Conservation (phyloP, 1,140 invertebrate genomes). For the Pseudomyrmex sp. region DNA sequence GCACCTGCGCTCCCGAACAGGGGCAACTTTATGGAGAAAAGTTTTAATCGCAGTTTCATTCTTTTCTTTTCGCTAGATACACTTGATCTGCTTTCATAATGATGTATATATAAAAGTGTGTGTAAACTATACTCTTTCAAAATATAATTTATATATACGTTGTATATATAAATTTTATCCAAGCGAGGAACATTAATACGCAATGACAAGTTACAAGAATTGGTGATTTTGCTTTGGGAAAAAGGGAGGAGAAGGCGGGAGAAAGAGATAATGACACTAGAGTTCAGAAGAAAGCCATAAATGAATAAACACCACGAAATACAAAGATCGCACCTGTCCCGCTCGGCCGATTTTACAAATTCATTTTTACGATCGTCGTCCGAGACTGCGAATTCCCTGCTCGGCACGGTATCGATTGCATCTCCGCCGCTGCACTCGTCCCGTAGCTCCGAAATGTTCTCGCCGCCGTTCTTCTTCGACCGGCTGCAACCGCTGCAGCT, state of each 20-base stretch:
- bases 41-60: not conserved
- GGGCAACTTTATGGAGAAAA: not conserved
- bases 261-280: too few relatives aligned
- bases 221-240: too few relatives aligned
- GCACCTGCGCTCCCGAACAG: conserved; percentile 17
- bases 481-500: conserved; percentile 66
- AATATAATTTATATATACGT: too few relatives aligned
- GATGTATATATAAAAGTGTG: too few relatives aligned
- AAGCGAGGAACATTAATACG: not conserved
- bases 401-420: conserved; percentile 60
- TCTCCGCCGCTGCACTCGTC: conserved; percentile 64
- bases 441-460: conserved; percentile 15
- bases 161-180: not conserved
- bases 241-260: too few relatives aligned
- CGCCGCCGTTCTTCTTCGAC: conserved; percentile 46
- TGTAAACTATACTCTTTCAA: not conserved
- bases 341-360: conserved; percentile 27
- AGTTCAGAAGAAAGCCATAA: not conserved
- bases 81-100: not conserved
- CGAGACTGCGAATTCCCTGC: conserved; percentile 26
- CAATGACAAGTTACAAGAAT: not conserved
- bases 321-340: conserved; percentile 29
- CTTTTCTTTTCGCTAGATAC: too few relatives aligned
- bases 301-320: not conserved
- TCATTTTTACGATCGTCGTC: conserved; percentile 48